Percentiles rank a stretch among this genome's conserved stretches.
phyloP scores from a whole-genome alignment of 2,888 invertebrate species.

The Platerodrilus igneus region DNA sequence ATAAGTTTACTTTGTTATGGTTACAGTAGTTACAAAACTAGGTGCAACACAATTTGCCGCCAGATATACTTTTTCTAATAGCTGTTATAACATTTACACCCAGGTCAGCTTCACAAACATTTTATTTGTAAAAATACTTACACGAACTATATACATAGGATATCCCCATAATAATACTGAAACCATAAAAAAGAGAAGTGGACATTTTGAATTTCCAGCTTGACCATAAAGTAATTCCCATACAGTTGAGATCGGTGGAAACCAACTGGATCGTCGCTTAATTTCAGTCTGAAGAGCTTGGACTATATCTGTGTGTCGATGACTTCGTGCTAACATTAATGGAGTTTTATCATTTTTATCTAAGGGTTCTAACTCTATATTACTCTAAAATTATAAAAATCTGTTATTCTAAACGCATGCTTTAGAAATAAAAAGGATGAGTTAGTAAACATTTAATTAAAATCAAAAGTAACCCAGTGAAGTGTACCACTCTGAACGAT shows the following conservation, averaged over 20 bases:
- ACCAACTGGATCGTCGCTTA: constrained; percentile 77
- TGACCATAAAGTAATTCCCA: constrained; percentile 88
- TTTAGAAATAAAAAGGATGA: no score
- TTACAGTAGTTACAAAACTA: no score
- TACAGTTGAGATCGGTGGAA: constrained; percentile 81
- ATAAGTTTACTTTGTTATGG: no score
- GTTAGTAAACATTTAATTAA: no score
- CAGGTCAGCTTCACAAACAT: no score
- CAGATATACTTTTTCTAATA: no score
- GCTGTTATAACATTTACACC: no score
- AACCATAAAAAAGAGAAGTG: constrained; percentile 77
- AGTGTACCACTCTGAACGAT: no score
- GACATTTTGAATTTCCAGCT: constrained; percentile 86
- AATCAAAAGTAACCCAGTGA: no score
- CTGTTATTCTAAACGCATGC: no score
- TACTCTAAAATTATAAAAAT: constrained; percentile 63
- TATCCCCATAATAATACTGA: constrained; percentile 88
- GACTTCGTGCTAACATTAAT: constrained; percentile 81
- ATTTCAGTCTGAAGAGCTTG: constrained; percentile 76
- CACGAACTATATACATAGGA: constrained; percentile 87
- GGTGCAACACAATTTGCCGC: no score
- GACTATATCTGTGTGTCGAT: constrained; percentile 81
- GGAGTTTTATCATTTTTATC: constrained; percentile 93
- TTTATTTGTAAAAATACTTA: constrained; percentile 48
- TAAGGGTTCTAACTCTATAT: constrained; percentile 77